Percentiles rank a stretch among this genome's conserved stretches.
Conservation (phyloP, 2,797 vertebrate species). For the Micropoecilia bifurca region DNA sequence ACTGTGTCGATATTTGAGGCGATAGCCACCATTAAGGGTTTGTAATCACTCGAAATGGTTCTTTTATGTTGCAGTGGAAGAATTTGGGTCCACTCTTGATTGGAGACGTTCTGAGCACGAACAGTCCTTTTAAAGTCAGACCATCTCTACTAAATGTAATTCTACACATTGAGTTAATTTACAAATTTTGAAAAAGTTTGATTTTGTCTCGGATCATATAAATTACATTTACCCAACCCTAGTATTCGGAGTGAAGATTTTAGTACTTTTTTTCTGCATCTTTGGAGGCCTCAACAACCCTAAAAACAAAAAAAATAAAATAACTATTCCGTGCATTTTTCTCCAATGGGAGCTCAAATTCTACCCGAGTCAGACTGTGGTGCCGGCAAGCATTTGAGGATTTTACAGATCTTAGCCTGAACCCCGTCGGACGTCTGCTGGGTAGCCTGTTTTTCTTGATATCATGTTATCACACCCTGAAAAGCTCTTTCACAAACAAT, state of each 20-base stretch:
- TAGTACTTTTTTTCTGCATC: conserved; percentile 3
- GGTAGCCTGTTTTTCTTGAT: conserved; percentile 35
- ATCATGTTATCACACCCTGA: conserved; percentile 36
- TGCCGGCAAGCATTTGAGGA: conserved; percentile 15
- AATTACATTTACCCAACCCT: background rate
- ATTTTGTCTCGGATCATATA: background rate
- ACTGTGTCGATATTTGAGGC: background rate
- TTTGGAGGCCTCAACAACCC: conserved; percentile 32
- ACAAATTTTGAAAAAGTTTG: background rate
- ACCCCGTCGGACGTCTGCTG: conserved; percentile 20
- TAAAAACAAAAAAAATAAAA: conserved; percentile 15
- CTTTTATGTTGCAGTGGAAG: background rate
- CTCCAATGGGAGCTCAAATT: conserved; percentile 11
- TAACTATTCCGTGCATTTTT: conserved; percentile 6
- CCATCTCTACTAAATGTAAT: background rate
- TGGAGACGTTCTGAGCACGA: background rate
- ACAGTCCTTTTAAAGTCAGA: background rate
- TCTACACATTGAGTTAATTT: background rate
- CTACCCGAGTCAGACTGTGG: background rate
- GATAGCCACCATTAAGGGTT: background rate
- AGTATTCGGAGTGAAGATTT: background rate
- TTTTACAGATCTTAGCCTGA: conserved; percentile 27
- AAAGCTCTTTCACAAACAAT: conserved; percentile 31
- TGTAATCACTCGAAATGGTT: background rate
- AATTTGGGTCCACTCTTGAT: background rate